Conservation (phyloP, 2,113 vertebrate genomes). For the Phocoena phocoena region DNA sequence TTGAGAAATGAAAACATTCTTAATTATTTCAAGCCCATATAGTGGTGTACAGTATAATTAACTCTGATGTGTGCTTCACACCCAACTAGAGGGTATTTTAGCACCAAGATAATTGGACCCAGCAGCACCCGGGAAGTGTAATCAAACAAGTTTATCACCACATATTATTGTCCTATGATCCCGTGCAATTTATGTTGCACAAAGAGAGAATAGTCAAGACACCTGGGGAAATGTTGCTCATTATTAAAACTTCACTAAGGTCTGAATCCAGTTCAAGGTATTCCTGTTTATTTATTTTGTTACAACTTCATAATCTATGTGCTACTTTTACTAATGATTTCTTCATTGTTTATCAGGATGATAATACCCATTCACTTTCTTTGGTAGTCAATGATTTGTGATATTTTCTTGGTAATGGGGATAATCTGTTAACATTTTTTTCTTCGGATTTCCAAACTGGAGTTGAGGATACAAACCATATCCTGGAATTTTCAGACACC, state of each 20-base stretch:
- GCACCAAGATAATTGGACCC: conserved; percentile 78
- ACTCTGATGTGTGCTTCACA: conserved; percentile 74
- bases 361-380: neutral
- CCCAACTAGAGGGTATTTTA: conserved; percentile 80
- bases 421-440: neutral
- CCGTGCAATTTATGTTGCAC: neutral
- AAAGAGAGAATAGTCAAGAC: conserved; percentile 35
- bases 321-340: conserved; percentile 36
- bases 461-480: neutral
- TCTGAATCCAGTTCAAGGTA: neutral
- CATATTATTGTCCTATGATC: conserved; percentile 56
- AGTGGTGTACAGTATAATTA: conserved; percentile 79
- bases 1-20: conserved; percentile 80
- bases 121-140: conserved; percentile 76
- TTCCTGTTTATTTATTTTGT: conserved; percentile 31
- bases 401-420: neutral
- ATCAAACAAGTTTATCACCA: conserved; percentile 73
- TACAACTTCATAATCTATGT: neutral
- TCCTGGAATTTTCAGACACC: neutral
- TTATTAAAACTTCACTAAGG: conserved; percentile 31
- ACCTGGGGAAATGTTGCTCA: conserved; percentile 14
- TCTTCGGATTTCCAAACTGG: neutral
- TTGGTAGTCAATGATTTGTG: neutral
- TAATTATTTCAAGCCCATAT: conserved; percentile 82
- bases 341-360: neutral